phyloP scores from a whole-genome alignment of 1,140 invertebrate genomes.

The Coptotermes formosanus region DNA sequence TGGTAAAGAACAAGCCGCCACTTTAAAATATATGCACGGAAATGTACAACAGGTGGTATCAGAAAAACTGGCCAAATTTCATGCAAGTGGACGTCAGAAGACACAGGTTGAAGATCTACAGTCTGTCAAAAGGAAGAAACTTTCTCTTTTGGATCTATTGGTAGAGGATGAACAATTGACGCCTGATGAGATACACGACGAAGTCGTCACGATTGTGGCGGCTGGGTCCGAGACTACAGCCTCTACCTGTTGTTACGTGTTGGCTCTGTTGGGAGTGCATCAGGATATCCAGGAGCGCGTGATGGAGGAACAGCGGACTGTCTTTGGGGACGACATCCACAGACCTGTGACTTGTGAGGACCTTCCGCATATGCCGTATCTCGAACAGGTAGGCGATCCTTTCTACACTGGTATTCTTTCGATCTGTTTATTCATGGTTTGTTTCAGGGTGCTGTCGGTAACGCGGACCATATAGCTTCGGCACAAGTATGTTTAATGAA shows the following conservation, averaged over 20 bases:
- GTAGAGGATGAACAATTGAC: neutral
- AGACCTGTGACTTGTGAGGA: constrained; percentile 4
- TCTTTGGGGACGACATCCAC: constrained; percentile 23
- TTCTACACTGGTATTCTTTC: neutral
- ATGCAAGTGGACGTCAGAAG: neutral
- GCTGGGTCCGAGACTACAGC: constrained; percentile 23
- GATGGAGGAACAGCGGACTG: neutral
- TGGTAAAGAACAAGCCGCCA: neutral
- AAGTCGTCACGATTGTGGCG: neutral
- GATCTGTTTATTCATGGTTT: neutral
- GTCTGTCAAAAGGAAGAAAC: neutral
- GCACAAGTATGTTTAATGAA: too few species aligned
- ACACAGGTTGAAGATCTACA: neutral
- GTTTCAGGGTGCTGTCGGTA: too few species aligned
- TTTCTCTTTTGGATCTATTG: neutral
- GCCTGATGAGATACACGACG: neutral
- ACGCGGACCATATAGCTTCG: too few species aligned
- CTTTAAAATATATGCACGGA: neutral
- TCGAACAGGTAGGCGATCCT: constrained; percentile 1
- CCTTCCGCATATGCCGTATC: constrained; percentile 20
- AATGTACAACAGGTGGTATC: neutral
- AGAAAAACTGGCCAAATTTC: neutral
- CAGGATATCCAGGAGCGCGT: constrained; percentile 32
- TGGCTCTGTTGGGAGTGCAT: constrained; percentile 1
- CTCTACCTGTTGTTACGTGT: neutral